Evolutionary conservation across 1,140 invertebrate genomes (phyloP), one percentile per base, ranked within the genome.

Genomic region (Oppia nitens): DNA sequence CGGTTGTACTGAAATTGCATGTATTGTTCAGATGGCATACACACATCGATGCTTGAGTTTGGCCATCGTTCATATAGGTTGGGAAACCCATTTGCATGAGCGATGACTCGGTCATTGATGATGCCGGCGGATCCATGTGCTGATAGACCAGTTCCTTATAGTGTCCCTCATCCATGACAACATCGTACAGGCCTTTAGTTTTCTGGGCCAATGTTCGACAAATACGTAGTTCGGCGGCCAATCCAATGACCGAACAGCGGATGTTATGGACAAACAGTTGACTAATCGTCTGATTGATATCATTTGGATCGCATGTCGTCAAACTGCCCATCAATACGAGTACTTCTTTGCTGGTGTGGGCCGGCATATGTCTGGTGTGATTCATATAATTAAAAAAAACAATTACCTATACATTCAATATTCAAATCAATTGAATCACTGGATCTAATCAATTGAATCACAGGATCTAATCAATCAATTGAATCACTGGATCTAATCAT

Each of bases 271-370:
- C 70, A 59, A 75, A 74, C 47, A 79, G 49, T 73, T 87, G 85
- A 72, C 86, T 77, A 68, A 96, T 84, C 6, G 90, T 95, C 57
- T 77, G 75, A 63, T 80, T 82, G 26, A 98, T 94, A 68, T 97
- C 88, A 24, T 85, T 81, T 23, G 94, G 94, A 75, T 98, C 94
- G 75, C 93, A 96, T 1, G 91, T 93, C 1, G 93, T 96, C 26
- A 98, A 76, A 67, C 89, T 93, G 1, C 87, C 91, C 76, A 91
- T 82, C 12, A 98, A 79, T 3, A 96, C 74, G 1, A 73, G 45
- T 20, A 70, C 59, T 59, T 71, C 67, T 66, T 90, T 75, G 60
- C 90, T 96, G 0, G 91, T 87, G 75, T 98, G 92, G 1, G 82
- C 78, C 2, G 93, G 93, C 66, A 98, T 79, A 55, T 91, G 79